These are phyloP conservation scores for Neoscelio sp. DNA, from an alignment of 2,888 invertebrate species.

Conservation along the genomic window DNA sequence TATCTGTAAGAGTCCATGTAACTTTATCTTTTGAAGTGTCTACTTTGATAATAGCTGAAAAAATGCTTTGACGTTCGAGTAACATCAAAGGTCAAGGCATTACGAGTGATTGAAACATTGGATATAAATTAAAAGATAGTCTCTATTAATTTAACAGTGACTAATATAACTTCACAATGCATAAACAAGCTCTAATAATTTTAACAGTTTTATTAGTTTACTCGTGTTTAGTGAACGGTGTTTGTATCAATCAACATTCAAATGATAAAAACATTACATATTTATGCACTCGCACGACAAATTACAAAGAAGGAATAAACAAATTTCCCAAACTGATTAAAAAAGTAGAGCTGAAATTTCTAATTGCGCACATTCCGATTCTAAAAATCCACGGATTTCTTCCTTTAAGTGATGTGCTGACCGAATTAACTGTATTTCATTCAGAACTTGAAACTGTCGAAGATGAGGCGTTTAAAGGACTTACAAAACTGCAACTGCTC, in stretches of 20 bases:
- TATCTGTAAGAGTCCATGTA: too few relatives aligned
- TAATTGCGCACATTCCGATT: slow-evolving; percentile 5
- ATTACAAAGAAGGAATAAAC: slow-evolving; percentile 5
- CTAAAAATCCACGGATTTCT: neutral
- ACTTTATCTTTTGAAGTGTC: too few relatives aligned
- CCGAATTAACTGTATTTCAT: neutral
- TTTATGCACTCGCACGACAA: neutral
- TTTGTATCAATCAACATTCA: neutral
- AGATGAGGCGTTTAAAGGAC: slow-evolving; percentile 12
- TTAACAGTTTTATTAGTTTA: too few relatives aligned
- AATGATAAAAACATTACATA: neutral
- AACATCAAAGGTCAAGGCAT: too few relatives aligned
- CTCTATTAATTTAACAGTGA: too few relatives aligned
- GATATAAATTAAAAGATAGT: too few relatives aligned
- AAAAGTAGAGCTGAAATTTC: neutral
- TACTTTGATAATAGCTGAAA: too few relatives aligned
- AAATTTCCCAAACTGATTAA: neutral
- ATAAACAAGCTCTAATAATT: too few relatives aligned
- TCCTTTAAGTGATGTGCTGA: neutral
- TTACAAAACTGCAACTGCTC: slow-evolving; percentile 2
- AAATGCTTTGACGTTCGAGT: too few relatives aligned
- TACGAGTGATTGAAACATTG: too few relatives aligned
- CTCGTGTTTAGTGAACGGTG: too few relatives aligned
- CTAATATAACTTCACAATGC: too few relatives aligned
- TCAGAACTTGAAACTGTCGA: neutral